These are phyloP conservation scores for Alaudala cheleensis DNA, from an alignment of 2,113 vertebrate genomes.

Conservation along the genomic window DNA sequence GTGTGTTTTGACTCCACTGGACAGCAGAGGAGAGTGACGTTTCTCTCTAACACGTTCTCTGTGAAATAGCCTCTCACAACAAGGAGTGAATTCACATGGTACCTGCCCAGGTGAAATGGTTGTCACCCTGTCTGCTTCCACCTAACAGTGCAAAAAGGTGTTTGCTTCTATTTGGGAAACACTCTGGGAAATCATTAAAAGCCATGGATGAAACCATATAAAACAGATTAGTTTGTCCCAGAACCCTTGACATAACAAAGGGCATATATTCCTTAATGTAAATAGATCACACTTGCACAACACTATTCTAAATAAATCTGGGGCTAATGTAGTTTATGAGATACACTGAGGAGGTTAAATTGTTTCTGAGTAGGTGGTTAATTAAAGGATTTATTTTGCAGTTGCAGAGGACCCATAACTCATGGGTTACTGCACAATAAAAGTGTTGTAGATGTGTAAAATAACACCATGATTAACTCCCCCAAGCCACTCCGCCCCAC, in stretches of 20 bases:
- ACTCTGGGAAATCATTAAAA: background rate
- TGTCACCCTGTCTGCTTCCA: background rate
- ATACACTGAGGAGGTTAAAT: slow-evolving; percentile 65
- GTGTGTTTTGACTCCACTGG: background rate
- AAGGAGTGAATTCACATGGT: background rate
- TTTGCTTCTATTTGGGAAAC: background rate
- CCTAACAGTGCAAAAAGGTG: background rate
- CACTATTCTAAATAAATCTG: slow-evolving; percentile 58
- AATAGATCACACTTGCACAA: slow-evolving; percentile 48
- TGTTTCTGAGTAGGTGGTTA: slow-evolving; percentile 70
- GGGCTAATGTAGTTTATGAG: slow-evolving; percentile 65
- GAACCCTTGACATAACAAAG: background rate
- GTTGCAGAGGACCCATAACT: slow-evolving; percentile 69
- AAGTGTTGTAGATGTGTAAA: slow-evolving; percentile 72
- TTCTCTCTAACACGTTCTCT: background rate
- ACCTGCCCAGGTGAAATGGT: background rate
- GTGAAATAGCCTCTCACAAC: background rate
- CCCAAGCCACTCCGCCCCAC: slow-evolving; percentile 8
- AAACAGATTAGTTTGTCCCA: background rate
- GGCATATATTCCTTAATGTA: slow-evolving; percentile 1
- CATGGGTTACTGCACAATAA: slow-evolving; percentile 70
- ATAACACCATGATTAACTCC: slow-evolving; percentile 48
- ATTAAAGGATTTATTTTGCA: slow-evolving; percentile 75
- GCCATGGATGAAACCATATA: background rate
- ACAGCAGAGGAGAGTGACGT: background rate